Percentiles rank a stretch among this genome's conserved stretches.
Conservation (phyloP, 2,888 invertebrate species). For the Drosophila acutilabella region DNA sequence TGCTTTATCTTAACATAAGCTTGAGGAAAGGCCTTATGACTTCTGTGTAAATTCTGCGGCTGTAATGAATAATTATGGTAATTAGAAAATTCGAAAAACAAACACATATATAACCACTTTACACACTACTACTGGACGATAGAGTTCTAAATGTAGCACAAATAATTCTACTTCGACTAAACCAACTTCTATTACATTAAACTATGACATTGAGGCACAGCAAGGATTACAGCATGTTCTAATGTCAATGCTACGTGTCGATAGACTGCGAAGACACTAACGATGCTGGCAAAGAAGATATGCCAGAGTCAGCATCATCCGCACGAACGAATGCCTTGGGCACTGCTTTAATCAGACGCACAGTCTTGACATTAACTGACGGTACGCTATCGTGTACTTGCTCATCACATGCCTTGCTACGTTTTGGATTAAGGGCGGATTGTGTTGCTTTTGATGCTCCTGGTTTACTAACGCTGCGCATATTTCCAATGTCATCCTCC, state of each 20-base stretch:
- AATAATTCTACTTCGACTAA: constrained; percentile 7
- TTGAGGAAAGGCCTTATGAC: constrained; percentile 38
- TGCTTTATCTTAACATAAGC: constrained; percentile 60
- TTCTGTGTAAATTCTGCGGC: constrained; percentile 13
- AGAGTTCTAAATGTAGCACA: constrained; percentile 1
- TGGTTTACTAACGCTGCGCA: constrained; percentile 17
- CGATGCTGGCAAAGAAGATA: constrained; percentile 65
- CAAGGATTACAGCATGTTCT: constrained; percentile 17
- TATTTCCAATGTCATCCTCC: constrained; percentile 83
- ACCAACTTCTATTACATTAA: constrained; percentile 7
- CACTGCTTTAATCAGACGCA: constrained; percentile 58
- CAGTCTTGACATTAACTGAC: constrained; percentile 46
- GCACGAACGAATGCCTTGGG: constrained; percentile 49
- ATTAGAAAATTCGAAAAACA: constrained; percentile 19
- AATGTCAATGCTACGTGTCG: constrained; percentile 12
- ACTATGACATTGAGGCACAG: constrained; percentile 31
- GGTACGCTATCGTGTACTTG: not conserved
- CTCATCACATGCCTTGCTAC: not conserved
- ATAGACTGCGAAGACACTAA: constrained; percentile 10
- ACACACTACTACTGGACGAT: constrained; percentile 25
- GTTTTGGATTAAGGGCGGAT: not conserved
- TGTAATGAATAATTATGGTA: constrained; percentile 42
- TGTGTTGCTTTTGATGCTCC: not conserved
- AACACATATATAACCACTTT: constrained; percentile 4
- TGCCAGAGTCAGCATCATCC: constrained; percentile 63